phyloP scores from a whole-genome alignment of 2,888 invertebrate species.

The Allophyes oxyacanthae region DNA sequence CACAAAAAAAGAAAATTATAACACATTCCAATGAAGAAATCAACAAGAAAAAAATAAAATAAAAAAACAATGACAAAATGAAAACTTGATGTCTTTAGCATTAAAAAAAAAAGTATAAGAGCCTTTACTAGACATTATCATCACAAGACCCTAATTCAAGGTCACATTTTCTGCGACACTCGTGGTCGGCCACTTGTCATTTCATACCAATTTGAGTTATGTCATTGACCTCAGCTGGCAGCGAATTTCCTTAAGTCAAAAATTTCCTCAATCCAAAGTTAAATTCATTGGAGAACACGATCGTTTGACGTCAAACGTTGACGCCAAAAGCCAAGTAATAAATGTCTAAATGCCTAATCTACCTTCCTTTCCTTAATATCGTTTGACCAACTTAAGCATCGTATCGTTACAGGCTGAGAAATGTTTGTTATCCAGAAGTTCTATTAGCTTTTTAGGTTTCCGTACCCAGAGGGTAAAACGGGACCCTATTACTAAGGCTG shows the following conservation, averaged over 20 bases:
- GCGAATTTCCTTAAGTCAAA: conserved; percentile 38
- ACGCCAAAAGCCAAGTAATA: conserved; percentile 20
- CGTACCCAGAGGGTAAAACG: too few species aligned
- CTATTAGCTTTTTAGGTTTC: too few species aligned
- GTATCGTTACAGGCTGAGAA: too few species aligned
- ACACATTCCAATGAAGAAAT: too few species aligned
- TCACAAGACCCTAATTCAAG: conserved; percentile 33
- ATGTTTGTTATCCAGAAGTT: too few species aligned
- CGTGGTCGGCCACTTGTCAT: conserved; percentile 29
- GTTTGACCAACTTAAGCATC: conserved; percentile 1
- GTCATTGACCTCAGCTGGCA: conserved; percentile 45
- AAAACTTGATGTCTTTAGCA: too few species aligned
- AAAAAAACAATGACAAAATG: too few species aligned
- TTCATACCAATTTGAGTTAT: conserved; percentile 40
- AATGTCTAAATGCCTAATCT: too few species aligned
- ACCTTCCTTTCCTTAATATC: conserved; percentile 9
- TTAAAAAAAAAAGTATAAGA: background rate
- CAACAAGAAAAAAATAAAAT: too few species aligned
- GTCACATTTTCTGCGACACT: conserved; percentile 26
- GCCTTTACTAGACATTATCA: conserved; percentile 4
- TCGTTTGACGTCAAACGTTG: conserved; percentile 27
- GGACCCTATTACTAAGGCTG: too few species aligned
- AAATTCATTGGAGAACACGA: conserved; percentile 39
- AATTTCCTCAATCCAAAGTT: conserved; percentile 29
- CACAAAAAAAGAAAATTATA: too few species aligned